Evolutionary conservation across 2,797 vertebrate species (phyloP).

Genomic region (Argya squamiceps): DNA sequence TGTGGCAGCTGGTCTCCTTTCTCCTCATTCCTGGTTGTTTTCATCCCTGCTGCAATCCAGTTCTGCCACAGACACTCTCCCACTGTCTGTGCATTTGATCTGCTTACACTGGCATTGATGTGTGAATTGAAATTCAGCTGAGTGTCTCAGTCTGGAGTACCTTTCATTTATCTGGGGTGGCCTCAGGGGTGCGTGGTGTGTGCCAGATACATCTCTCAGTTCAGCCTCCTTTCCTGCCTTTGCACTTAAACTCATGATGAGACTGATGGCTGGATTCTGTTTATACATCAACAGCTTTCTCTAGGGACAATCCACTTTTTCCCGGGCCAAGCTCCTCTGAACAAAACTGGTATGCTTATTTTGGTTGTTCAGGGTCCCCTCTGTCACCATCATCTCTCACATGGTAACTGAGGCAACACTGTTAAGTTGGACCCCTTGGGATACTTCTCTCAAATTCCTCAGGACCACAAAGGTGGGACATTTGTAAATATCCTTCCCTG

Average conservation of each 20-base stretch:
- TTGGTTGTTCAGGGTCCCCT: not conserved
- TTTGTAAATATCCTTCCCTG: not conserved
- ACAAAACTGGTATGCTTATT: not conserved
- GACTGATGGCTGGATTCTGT: not conserved
- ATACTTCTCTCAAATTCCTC: not conserved
- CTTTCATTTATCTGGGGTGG: not conserved
- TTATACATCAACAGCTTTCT: not conserved
- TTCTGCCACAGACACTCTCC: not conserved
- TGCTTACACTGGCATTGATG: not conserved
- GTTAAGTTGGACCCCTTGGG: not conserved
- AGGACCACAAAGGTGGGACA: not conserved
- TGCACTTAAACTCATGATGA: not conserved
- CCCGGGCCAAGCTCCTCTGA: not conserved
- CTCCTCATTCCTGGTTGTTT: not conserved
- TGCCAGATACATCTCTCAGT: not conserved
- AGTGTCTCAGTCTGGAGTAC: not conserved
- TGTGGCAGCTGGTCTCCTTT: not conserved
- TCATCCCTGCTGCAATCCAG: not conserved
- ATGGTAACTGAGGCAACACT: not conserved
- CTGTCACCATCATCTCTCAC: not conserved
- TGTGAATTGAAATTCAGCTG: not conserved
- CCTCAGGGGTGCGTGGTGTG: not conserved
- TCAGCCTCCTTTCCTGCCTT: not conserved
- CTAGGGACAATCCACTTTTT: not conserved
- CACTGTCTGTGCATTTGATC: fast-evolving